Percentiles rank a stretch among this genome's conserved stretches.
phyloP scores from a whole-genome alignment of 2,113 vertebrate genomes.

The Paradisaea rubra region DNA sequence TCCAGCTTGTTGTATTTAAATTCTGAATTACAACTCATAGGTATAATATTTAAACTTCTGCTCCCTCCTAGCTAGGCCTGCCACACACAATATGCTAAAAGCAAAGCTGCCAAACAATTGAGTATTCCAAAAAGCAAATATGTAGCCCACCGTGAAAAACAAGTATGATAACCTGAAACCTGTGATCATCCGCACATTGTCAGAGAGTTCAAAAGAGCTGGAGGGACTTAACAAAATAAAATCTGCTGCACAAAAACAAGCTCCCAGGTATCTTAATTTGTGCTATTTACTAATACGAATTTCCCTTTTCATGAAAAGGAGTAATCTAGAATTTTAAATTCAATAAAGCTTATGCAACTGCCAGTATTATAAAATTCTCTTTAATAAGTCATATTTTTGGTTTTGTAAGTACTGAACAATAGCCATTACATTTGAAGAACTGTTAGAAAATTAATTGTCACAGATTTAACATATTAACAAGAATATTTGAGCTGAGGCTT shows the following conservation, averaged over 20 bases:
- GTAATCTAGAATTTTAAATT: background rate
- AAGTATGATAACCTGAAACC: background rate
- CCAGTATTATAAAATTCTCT: background rate
- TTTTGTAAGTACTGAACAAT: background rate
- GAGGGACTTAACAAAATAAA: background rate
- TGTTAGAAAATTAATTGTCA: background rate
- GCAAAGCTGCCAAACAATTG: constrained; percentile 6
- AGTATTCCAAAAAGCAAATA: background rate
- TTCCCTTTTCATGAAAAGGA: background rate
- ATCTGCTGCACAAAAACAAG: background rate
- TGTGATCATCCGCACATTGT: background rate
- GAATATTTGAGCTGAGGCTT: background rate
- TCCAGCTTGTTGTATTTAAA: background rate
- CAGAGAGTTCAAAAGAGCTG: background rate
- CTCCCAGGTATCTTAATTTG: background rate
- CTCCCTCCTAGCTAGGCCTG: background rate
- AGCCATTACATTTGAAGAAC: background rate
- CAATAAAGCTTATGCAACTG: background rate
- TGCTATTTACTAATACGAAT: background rate
- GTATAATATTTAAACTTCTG: background rate
- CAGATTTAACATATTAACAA: background rate
- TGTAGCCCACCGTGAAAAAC: background rate
- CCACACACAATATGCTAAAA: background rate
- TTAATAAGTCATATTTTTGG: background rate
- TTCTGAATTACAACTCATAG: background rate